Evolutionary conservation across 2,888 invertebrate species (phyloP), one percentile per base, ranked within the genome.

Genomic region (Leucophora obtusa): DNA sequence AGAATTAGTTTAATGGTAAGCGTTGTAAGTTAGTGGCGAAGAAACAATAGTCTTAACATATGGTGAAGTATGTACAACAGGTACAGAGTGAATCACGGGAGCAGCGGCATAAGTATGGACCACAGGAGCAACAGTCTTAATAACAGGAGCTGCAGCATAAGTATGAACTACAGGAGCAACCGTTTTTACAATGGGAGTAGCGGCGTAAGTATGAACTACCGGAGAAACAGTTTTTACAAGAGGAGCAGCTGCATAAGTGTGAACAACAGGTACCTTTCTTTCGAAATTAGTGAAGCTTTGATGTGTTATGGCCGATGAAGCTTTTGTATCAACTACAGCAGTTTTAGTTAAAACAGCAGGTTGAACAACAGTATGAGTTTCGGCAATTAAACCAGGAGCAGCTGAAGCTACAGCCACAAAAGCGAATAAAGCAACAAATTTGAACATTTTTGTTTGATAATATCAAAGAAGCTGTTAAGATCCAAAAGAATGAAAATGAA

Each of bases 351-450:
- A 33, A 63, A 68, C 66, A 21, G 87, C 58, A 28, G 89, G 87
- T 79, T 89, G 87, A 14, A 89, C 85, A n/a, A 87, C 62, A 6
- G 83, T 53, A 65, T 89, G 89, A 1, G 88, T 86, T 73, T 85
- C 83, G 53, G 87, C 83, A 9, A 88, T 50, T 28, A 87, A 86
- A 68, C 89, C 89, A 63, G 89, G 89, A 75, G 87, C 88, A 74
- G 91, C 90, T 68, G 88, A 86, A 50, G 88, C 89, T 60, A 88
- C 85, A 76, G 93, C 92, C 86, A 92, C 89, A 84, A 93, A 90
- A 91, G 93, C 92, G 89, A 92, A 93, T 90, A 93, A 91, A 91
- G 93, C 93, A 92, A 93, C 76, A 10, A 71, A 43, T 47, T 71
- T 76, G 21, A 70, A 76, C 70, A 76, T 70, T 8, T n/a, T 76